Conservation (phyloP, 1,140 invertebrate genomes). For the Steinernema khuongi region DNA sequence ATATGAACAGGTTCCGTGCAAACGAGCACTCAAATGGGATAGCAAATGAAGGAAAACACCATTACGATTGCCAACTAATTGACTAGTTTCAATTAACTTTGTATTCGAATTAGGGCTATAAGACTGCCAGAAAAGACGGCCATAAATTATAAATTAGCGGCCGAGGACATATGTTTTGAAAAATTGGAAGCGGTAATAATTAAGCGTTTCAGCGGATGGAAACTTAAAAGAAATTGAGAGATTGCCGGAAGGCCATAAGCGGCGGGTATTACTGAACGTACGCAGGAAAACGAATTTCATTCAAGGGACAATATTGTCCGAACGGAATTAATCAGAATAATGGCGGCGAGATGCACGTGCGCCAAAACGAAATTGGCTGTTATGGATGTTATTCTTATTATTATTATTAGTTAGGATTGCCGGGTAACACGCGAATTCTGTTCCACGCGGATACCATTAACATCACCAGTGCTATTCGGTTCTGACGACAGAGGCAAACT, state of each 20-base stretch:
- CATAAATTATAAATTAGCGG: neutral
- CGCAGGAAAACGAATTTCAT: neutral
- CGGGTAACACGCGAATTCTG: neutral
- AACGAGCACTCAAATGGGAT: neutral
- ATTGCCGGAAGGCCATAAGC: neutral
- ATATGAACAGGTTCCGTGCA: neutral
- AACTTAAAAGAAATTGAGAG: neutral
- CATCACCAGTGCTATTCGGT: too few species aligned
- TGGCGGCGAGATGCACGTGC: neutral
- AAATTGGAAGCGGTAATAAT: neutral
- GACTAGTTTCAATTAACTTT: conserved; percentile 12
- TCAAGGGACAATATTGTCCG: conserved; percentile 12
- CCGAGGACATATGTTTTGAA: conserved; percentile 1
- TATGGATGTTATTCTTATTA: conserved; percentile 2
- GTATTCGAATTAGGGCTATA: conserved; percentile 1
- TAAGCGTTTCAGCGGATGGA: neutral
- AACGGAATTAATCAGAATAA: conserved; percentile 2
- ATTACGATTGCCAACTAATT: neutral
- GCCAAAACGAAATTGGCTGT: neutral
- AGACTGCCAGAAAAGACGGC: neutral
- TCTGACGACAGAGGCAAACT: neutral
- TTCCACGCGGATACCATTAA: neutral
- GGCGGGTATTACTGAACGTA: neutral
- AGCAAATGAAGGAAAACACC: neutral
- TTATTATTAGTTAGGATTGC: neutral